phyloP scores from a whole-genome alignment of 2,888 invertebrate species.

The Scrobipalpa atriplicella region DNA sequence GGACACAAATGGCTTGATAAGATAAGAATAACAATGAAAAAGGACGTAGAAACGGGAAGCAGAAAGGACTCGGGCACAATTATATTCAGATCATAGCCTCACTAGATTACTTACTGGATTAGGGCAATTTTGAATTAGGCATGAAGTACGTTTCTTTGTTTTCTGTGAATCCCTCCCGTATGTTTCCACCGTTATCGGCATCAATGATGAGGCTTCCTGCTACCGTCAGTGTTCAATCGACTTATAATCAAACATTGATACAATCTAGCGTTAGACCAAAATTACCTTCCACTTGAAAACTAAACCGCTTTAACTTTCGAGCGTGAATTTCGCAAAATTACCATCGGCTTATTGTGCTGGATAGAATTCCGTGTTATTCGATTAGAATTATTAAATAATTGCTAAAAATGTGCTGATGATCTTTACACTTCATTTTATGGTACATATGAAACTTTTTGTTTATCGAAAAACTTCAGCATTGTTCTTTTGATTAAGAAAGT shows the following conservation, averaged over 20 bases:
- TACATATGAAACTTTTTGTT: no score
- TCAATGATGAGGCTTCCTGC: conserved; percentile 61
- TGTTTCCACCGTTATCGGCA: conserved; percentile 44
- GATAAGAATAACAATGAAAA: no score
- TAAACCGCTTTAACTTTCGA: conserved; percentile 2
- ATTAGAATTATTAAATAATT: not conserved
- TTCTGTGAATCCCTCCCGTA: conserved; percentile 38
- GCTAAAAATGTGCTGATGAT: not conserved
- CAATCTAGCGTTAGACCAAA: conserved; percentile 44
- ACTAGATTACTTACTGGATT: no score
- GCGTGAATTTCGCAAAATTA: conserved; percentile 28
- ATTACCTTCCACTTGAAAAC: conserved; percentile 35
- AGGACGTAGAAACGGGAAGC: no score
- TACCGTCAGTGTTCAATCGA: conserved; percentile 58
- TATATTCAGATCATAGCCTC: no score
- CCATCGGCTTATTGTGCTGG: not conserved
- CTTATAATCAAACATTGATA: conserved; percentile 71
- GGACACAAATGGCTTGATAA: no score
- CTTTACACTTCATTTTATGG: no score
- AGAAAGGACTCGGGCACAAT: no score
- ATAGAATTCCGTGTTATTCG: not conserved
- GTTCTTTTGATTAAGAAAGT: no score
- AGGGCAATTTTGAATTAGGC: no score
- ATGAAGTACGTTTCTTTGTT: not conserved
- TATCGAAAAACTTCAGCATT: no score